A percentile compares a stretch with the other conserved stretches of the same genome.
Evolutionary conservation across 2,113 vertebrate species (phyloP).

Genomic region (Thunnus maccoyii): DNA sequence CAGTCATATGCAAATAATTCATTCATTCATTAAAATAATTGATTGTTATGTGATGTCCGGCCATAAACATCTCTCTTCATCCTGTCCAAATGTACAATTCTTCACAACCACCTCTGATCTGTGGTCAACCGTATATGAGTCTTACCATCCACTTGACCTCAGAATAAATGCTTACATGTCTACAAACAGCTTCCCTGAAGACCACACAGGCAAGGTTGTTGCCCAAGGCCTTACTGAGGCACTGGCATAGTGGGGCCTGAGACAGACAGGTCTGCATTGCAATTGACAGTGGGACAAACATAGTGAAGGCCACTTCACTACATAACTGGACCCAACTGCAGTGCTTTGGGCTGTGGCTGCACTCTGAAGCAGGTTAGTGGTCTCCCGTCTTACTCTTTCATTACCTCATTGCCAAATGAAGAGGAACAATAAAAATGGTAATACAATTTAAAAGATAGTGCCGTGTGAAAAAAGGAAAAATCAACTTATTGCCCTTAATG

Average conservation of each 20-base stretch:
- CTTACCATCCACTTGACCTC: not conserved
- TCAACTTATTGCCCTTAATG: too few relatives aligned
- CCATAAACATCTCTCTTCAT: not conserved
- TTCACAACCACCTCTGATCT: not conserved
- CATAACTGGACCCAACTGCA: conserved; percentile 11
- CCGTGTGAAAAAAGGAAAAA: too few relatives aligned
- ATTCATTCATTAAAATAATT: not conserved
- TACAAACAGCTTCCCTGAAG: conserved; percentile 1
- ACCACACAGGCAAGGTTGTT: conserved; percentile 1
- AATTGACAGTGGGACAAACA: conserved; percentile 35
- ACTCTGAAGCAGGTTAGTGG: conserved; percentile 18
- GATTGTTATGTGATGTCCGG: not conserved
- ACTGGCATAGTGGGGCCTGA: not conserved
- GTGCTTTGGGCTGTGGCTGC: not conserved
- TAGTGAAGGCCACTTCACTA: conserved; percentile 19
- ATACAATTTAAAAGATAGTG: not conserved
- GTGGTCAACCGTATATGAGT: not conserved
- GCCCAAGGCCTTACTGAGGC: conserved; percentile 15
- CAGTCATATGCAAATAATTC: too few relatives aligned
- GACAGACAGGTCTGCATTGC: conserved; percentile 7
- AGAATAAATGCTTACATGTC: not conserved
- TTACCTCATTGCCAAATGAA: conserved; percentile 11
- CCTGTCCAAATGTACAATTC: not conserved
- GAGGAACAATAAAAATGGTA: conserved; percentile 11
- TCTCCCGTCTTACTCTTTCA: conserved; percentile 9